Base-by-base conservation (phyloP, 2,797 vertebrate genomes). In the Periparus ater region DNA sequence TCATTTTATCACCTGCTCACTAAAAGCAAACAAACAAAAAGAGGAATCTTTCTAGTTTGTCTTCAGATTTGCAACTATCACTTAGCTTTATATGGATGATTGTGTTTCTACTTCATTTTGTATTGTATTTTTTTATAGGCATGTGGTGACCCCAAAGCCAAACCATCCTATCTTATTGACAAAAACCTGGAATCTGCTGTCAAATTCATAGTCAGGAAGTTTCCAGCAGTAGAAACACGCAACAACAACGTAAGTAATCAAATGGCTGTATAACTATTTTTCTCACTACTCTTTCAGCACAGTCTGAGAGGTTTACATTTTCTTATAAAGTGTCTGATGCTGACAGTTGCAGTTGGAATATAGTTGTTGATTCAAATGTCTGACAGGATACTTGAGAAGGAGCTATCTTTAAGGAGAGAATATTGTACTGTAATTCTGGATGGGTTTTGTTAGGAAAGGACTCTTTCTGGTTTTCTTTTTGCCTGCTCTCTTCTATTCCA, bases 191-290 rank as follows among this genome's bases (percentile, higher is more conserved):
- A 99, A 97, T 99, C 99, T 44, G 99, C 99, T 15, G 99, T 99
- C 96, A 99, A 99, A 98, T 99, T 99, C 97, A 99, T 99, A 95
- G 99, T 99, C 97, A 98, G 99, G 97, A 99, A 99, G 97, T 99
- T 99, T 81, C 99, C 99, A 45, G 99, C 99, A 36, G 99, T 99
- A 94, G 99, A 99, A 98, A 99, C 99, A 1, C 98, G 99, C 62
- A 99, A 99, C 95, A 99, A 99, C 97, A 99, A 99, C 47, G 99
- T 99, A 98, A 99, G 99, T 98, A 93, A 84, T 82, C 55, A 58
- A 55, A 66, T 78, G 61, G 9, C 32, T 84, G 1, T 80, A 2
- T 50, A 60, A 76, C 6, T 74, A 1, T 36, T 85, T 71, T 66
- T 83, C 50, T 96, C 48, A 12, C 12, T 75, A 40, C 11, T 11